Base-by-base conservation (phyloP, 2,888 invertebrate species). In the Torymus tubicola region DNA sequence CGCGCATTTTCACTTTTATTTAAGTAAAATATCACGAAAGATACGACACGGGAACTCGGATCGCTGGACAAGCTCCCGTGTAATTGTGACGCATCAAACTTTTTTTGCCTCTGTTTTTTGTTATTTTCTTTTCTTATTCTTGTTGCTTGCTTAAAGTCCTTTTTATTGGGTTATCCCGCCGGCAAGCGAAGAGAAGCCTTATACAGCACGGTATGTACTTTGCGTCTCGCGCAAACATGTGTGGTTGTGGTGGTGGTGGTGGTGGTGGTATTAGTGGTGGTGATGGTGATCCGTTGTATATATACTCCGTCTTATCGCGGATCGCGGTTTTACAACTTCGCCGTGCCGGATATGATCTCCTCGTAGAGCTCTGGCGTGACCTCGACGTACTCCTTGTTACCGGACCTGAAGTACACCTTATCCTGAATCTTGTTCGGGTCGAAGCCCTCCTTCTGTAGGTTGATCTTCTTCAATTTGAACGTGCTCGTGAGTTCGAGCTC, bases 401-500 rank as follows among this genome's bases (percentile, higher is more conserved):
- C 88, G 5, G 89, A 86, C 53, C 89, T 86, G 85, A 93, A 93
- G 87, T 91, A 94, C 68, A 94, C 85, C 81, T 91, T 90, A 86
- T 94, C 94, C 70, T 91, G 91, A 69, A 92, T 90, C 83, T 92
- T 89, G 61, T 86, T 87, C 0, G 91, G 91, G 84, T 95, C 92
- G 86, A 93, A 95, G 2, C 94, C 94, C 85, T 94, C 93, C 74
- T 93, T 93, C 84, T 93, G 93, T 16, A 94, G 91, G 78, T 93
- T 92, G 14, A 93, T 91, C 87, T 95, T 95, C 87, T 93, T 93
- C 84, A 95, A 88, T 88, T 95, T 95, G 88, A 93, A 95, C 0
- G 95, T 95, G 31, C 94, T 93, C 78, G 94, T 95, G 84, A 93
- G 92, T 81, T 94, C 93, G n/a, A 94, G 91, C 82, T 92, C 89